These are phyloP conservation scores for Nomada goodeniana DNA, from an alignment of 2,888 invertebrate species.

Conservation along the genomic window DNA sequence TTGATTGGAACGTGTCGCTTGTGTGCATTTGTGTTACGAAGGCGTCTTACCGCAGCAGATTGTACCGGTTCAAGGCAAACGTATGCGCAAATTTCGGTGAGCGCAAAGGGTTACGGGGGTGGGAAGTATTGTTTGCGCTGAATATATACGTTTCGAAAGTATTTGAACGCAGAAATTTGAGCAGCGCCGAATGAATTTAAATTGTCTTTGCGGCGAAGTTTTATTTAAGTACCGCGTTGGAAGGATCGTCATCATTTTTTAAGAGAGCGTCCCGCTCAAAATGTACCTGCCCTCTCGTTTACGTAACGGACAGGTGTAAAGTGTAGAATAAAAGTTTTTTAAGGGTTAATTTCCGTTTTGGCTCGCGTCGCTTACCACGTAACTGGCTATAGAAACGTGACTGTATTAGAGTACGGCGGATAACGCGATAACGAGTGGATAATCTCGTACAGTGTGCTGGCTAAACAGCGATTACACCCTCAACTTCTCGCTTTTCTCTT, in stretches of 20 bases:
- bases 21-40: too few species aligned
- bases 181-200: too few species aligned
- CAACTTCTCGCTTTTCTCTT: slow-evolving; percentile 63
- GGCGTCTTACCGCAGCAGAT: too few species aligned
- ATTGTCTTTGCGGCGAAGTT: too few species aligned
- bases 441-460: slow-evolving; percentile 69
- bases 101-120: too few species aligned
- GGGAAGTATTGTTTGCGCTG: too few species aligned
- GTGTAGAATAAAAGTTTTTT: slow-evolving; percentile 25
- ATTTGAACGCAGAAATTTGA: too few species aligned
- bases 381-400: slow-evolving; percentile 66
- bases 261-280: background rate
- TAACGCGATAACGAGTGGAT: slow-evolving; percentile 72
- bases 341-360: slow-evolving; percentile 60
- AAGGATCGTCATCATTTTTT: background rate
- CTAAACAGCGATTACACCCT: slow-evolving; percentile 74
- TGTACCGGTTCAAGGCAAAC: too few species aligned
- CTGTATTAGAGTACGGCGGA: slow-evolving; percentile 58
- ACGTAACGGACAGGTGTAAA: slow-evolving; percentile 16
- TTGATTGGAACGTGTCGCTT: too few species aligned
- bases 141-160: too few species aligned
- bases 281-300: slow-evolving; percentile 12
- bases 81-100: too few species aligned
- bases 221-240: too few species aligned
- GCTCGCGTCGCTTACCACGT: slow-evolving; percentile 47